Evolutionary conservation across 2,113 vertebrate genomes (phyloP), one percentile per base, ranked within the genome.

Genomic region (Brienomyrus brachyistius): DNA sequence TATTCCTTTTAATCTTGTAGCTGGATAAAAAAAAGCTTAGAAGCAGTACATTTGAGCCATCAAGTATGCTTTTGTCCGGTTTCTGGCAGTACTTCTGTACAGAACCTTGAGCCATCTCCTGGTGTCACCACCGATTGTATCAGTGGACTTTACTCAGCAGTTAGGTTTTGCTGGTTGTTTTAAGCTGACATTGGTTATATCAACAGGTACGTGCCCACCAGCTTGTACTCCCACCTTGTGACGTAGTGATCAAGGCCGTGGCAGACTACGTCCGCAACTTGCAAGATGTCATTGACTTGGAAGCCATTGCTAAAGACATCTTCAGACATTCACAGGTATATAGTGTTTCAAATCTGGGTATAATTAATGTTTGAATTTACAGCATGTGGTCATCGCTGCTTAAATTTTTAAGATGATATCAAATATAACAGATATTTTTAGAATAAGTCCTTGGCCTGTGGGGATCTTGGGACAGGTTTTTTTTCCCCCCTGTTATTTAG

Each of bases 171-270:
- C 15, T 35, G 5, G 35, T 19, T 45, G 43, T 45, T 45, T 86
- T 89, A 82, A 89, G 19, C 50, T 9, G 11, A 17, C 13, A 66
- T 89, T 21, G n/a, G 89, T 31, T 91, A 40, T 88, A 74, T 35
- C 70, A 7, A 62, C 91, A 99, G 98, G 98, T 99, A 93, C 98
- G 98, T 91, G 98, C 98, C 93, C 98, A 99, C 93, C 98, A 99
- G 94, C 96, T 99, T 82, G 97, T 99, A 92, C 96, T 99, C 92
- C 98, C 98, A 1, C 98, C 98, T 0, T 99, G 98, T 45, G 98
- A 99, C 51, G 98, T 99, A 21, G 98, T 99, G 85, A 99, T 99
- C 94, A 97, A 98, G 95, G 98, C 97, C 0, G 98, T 98, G 86
- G 97, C 98, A 1, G 97, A 98, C 93, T 99, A 98, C 7, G 97